Conservation (phyloP, 2,888 invertebrate genomes). For the Zelleria hepariella region DNA sequence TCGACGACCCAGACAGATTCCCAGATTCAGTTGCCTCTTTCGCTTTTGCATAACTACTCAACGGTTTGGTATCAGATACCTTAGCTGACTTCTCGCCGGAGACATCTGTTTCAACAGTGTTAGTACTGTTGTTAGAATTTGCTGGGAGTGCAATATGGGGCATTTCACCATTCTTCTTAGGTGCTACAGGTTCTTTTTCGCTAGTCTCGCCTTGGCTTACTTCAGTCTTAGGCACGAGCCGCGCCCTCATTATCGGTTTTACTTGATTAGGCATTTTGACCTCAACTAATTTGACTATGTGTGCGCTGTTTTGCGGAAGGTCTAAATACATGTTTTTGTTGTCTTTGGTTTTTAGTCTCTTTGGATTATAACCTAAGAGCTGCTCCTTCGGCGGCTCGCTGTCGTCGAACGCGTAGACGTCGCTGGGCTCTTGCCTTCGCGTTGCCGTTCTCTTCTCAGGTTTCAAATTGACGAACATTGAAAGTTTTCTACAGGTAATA, state of each 20-base stretch:
- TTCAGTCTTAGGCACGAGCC: constrained; percentile 74
- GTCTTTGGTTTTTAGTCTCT: background rate
- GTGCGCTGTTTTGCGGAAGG: constrained; percentile 4
- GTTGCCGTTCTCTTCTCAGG: background rate
- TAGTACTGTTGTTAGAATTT: background rate
- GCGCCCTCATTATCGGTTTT: constrained; percentile 66
- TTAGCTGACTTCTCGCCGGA: background rate
- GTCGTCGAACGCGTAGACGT: constrained; percentile 13
- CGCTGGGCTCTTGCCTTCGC: background rate
- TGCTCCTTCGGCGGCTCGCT: background rate
- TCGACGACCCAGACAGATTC: background rate
- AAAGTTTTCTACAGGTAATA: background rate
- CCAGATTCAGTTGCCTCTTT: background rate
- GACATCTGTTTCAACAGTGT: background rate
- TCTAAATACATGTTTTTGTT: background rate
- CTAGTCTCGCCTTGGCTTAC: constrained; percentile 17
- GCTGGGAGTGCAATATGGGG: background rate
- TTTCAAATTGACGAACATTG: background rate
- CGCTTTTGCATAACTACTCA: background rate
- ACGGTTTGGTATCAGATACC: background rate
- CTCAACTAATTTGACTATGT: constrained; percentile 1
- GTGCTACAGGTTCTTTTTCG: background rate
- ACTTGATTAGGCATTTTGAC: constrained; percentile 6
- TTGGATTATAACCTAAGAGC: background rate
- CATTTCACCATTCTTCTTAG: background rate